phyloP scores from a whole-genome alignment of 2,888 invertebrate genomes.

The Orchesella flavescens region DNA sequence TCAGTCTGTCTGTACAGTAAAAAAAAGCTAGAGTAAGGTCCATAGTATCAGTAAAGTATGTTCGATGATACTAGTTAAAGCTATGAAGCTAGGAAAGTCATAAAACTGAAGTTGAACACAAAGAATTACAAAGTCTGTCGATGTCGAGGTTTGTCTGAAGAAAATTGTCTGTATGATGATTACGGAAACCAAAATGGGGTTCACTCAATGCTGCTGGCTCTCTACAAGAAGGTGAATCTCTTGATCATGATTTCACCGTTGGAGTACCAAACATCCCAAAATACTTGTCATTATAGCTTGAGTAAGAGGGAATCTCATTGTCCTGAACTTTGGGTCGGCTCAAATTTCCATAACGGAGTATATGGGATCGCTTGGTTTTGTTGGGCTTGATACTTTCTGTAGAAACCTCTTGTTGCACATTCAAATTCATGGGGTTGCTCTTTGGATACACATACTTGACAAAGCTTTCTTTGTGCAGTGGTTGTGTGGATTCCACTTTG shows the following conservation, averaged over 20 bases:
- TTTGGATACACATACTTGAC: slow-evolving; percentile 34
- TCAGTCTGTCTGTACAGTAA: too few relatives aligned
- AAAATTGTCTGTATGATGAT: too few relatives aligned
- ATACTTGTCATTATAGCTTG: slow-evolving; percentile 29
- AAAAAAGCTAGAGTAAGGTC: too few relatives aligned
- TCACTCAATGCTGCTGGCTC: too few relatives aligned
- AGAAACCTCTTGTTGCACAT: slow-evolving; percentile 12
- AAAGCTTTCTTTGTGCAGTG: neutral
- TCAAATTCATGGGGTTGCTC: neutral
- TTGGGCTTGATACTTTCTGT: slow-evolving; percentile 9
- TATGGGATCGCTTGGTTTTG: slow-evolving; percentile 41
- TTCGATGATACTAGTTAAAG: too few relatives aligned
- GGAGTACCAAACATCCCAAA: slow-evolving; percentile 59
- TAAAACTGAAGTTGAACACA: too few relatives aligned
- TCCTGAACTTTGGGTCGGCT: slow-evolving; percentile 17
- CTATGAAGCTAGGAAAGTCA: too few relatives aligned
- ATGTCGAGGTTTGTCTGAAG: too few relatives aligned
- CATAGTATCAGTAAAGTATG: too few relatives aligned
- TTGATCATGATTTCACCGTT: slow-evolving; percentile 32
- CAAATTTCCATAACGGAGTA: neutral
- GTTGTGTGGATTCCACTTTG: neutral
- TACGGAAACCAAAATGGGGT: too few relatives aligned
- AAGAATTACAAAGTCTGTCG: too few relatives aligned
- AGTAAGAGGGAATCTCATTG: slow-evolving; percentile 6
- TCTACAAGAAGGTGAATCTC: neutral